Evolutionary conservation across 1,140 invertebrate genomes (phyloP), one percentile per base, ranked within the genome.

Genomic region (Aphidius ervi): DNA sequence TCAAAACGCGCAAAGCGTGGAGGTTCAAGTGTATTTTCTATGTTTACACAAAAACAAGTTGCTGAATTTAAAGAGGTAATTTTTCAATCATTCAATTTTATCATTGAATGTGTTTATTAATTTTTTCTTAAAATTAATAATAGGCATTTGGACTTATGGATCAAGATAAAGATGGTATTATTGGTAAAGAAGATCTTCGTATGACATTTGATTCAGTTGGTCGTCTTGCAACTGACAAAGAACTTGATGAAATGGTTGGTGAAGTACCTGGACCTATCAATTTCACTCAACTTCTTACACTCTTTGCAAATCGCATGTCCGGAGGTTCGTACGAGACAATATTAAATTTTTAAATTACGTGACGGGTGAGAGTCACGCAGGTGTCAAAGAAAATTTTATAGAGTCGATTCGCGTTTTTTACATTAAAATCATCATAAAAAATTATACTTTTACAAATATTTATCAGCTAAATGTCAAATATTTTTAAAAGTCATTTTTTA

Each of bases 91-190:
- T 47, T 16, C 9, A 45, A 37, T n/a, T 7, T 6, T 6, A 20
- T 49, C n/a, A 49, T 20, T 39, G 42, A 1, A 7, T 9, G 42
- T 6, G 42, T 6, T 9, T 43, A 43, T 43, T 43, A 43, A 7
- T 9, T 43, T 43, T 43, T 43, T 9, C 0, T 16, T 0, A 48
- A 57, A 31, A 9, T 57, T 9, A 9, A 16, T 31, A 6, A 46
- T 70, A 94, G 92, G 94, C 93, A 74, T 98, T 99, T 89, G 89
- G 92, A 80, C 88, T 99, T 75, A 99, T 99, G 89, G 97, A 99
- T 84, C 89, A 92, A 82, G 94, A 99, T 84, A 96, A 98, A 82
- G 97, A 99, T 81, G 95, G 95, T 71, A 91, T 98, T 82, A 94
- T 99, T 78, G 92, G 92, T 77, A 95, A 97, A 80, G 91, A 89